phyloP scores from a whole-genome alignment of 1,140 invertebrate species.

The Ceratoteleas bidentatus region DNA sequence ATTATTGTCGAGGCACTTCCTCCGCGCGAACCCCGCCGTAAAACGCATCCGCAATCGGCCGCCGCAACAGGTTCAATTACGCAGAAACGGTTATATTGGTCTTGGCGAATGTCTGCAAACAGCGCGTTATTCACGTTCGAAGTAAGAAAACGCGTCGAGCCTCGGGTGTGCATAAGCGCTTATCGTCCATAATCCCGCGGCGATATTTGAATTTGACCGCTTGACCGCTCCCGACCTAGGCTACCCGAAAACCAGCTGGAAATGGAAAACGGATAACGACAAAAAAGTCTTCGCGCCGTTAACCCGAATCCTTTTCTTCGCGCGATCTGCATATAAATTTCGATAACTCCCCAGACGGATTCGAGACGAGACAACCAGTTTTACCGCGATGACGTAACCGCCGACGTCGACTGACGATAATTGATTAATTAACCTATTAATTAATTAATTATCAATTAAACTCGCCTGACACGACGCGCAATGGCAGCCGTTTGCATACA shows the following conservation, averaged over 20 bases:
- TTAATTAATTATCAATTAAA: neutral
- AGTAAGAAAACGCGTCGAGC: no score
- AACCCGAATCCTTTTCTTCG: slow-evolving; percentile 42
- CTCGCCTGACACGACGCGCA: no score
- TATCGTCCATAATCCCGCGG: no score
- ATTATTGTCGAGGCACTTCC: slow-evolving; percentile 37
- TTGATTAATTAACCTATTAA: slow-evolving; percentile 2
- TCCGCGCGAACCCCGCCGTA: slow-evolving; percentile 10
- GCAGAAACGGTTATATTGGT: slow-evolving; percentile 40
- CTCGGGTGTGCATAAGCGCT: no score
- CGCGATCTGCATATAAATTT: slow-evolving; percentile 43
- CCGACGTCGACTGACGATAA: neutral
- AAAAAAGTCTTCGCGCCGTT: slow-evolving; percentile 2
- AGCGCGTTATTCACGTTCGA: slow-evolving; percentile 1
- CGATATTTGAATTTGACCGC: slow-evolving; percentile 3
- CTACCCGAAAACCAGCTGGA: neutral
- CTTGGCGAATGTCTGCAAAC: slow-evolving; percentile 6
- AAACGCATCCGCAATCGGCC: slow-evolving; percentile 32
- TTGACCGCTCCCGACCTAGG: slow-evolving; percentile 23
- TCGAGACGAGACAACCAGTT: neutral
- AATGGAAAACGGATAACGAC: slow-evolving; percentile 26
- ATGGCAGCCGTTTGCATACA: neutral
- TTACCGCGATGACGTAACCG: neutral
- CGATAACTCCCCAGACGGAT: slow-evolving; percentile 14
- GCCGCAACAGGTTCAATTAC: slow-evolving; percentile 51